Percentiles rank a stretch among this genome's conserved stretches.
phyloP scores from a whole-genome alignment of 2,888 invertebrate species.

The Hartigia nigra region DNA sequence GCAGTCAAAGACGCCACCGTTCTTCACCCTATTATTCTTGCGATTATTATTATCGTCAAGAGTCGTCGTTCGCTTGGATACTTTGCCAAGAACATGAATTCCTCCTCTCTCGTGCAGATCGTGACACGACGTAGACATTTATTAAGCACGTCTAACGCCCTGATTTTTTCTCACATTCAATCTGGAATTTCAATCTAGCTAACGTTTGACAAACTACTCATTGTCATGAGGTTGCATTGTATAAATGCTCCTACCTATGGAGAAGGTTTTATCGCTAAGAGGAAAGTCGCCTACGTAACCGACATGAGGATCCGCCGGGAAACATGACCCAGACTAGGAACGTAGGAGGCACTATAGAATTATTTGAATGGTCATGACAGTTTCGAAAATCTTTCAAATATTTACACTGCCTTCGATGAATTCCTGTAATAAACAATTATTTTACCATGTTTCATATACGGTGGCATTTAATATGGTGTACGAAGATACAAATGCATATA shows the following conservation, averaged over 20 bases:
- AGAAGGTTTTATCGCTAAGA: not conserved
- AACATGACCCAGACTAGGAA: not conserved
- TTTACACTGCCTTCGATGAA: not conserved
- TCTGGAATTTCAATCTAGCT: not conserved
- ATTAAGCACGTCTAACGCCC: not conserved
- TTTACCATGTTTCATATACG: not conserved
- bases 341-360: not conserved
- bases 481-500: not conserved
- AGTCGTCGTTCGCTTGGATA: not conserved
- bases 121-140: not conserved
- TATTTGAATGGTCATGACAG: not conserved
- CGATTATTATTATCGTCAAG: not conserved
- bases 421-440: not conserved
- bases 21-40: not conserved
- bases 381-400: not conserved
- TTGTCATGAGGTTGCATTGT: not conserved
- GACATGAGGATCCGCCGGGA: not conserved
- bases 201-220: not conserved
- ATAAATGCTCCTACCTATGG: not conserved
- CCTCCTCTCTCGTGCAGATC: not conserved
- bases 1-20: not conserved
- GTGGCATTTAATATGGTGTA: not conserved
- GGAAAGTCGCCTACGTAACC: not conserved
- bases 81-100: not conserved
- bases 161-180: not conserved